Conservation (phyloP, 2,888 invertebrate genomes). For the Anoplius nigerrimus region DNA sequence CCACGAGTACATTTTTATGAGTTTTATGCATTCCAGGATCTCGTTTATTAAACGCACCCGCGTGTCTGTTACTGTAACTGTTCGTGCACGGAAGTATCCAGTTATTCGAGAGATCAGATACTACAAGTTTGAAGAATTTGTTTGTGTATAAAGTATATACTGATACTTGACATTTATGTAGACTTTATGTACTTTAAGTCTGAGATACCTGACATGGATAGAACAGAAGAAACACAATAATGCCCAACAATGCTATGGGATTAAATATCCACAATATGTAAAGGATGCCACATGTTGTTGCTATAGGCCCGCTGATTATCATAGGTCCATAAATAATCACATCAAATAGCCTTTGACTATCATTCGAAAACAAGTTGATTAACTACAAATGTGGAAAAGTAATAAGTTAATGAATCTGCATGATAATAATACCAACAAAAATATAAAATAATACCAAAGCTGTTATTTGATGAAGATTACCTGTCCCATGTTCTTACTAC, state of each 20-base stretch:
- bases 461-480: conserved; percentile 45
- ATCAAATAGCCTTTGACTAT: conserved; percentile 78
- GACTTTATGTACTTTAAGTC: background rate
- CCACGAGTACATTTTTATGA: conserved; percentile 82
- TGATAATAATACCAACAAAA: background rate
- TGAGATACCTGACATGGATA: conserved; percentile 77
- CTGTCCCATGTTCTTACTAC: conserved; percentile 75
- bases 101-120: conserved; percentile 73
- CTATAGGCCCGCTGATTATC: conserved; percentile 77
- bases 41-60: conserved; percentile 78
- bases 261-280: conserved; percentile 77
- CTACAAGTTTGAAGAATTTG: conserved; percentile 61
- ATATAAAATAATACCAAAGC: no score
- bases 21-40: conserved; percentile 78
- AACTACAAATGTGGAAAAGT: conserved; percentile 70
- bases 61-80: conserved; percentile 59
- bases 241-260: conserved; percentile 77
- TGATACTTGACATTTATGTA: conserved; percentile 37
- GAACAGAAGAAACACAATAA: conserved; percentile 76
- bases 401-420: background rate
- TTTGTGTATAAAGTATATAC: background rate
- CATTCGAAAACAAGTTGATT: conserved; percentile 78
- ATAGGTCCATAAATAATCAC: conserved; percentile 76
- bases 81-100: conserved; percentile 66
- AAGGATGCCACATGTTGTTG: conserved; percentile 74